Evolutionary conservation across 1,140 invertebrate genomes (phyloP), one percentile per base, ranked within the genome.

Genomic region (Saccostrea echinata): DNA sequence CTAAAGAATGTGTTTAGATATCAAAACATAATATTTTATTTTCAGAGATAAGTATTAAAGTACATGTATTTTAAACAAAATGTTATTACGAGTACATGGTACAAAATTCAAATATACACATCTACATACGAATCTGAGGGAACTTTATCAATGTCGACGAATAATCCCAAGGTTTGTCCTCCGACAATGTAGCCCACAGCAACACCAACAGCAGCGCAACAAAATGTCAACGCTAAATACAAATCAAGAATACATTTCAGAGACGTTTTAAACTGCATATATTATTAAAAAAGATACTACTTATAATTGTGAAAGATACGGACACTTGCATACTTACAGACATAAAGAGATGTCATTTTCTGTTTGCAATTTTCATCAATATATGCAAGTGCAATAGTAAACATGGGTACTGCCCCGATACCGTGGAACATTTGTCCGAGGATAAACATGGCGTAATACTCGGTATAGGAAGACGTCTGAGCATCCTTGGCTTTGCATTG

Each of bases 151-250:
- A 97, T 97, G 93, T 98, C 98, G 96, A 98, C 98, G 94, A 98
- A 98, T 93, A 98, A 97, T 3, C 97, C 97, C 1, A 99, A 95
- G 33, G 98, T 95, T 95, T 98, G 98, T n/a, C 92, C 93, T 84
- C 98, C 98, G 18, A 98, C 96, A 80, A 98, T 95, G 94, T 98
- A 99, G 76, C 98, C 98, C 1, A 98, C 95, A 18, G 98, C 98
- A 1, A 98, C 98, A 43, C 98, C 98, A 95, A 99, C 97, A 0
- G 98, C 97, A 21, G 97, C 97, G 97, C 98, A 98, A 93, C 97
- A 97, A 95, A 98, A 98, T 18, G 91, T 91, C 71, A 91, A 90
- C 57, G 91, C 92, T 93, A 81, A 12, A 43, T 43, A 43, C 43
- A 43, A 43, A 43, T 9, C 43, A 43, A 43, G 43, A 43, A 43